Conservation (phyloP, 2,113 vertebrate species). For the Nettapus auritus region DNA sequence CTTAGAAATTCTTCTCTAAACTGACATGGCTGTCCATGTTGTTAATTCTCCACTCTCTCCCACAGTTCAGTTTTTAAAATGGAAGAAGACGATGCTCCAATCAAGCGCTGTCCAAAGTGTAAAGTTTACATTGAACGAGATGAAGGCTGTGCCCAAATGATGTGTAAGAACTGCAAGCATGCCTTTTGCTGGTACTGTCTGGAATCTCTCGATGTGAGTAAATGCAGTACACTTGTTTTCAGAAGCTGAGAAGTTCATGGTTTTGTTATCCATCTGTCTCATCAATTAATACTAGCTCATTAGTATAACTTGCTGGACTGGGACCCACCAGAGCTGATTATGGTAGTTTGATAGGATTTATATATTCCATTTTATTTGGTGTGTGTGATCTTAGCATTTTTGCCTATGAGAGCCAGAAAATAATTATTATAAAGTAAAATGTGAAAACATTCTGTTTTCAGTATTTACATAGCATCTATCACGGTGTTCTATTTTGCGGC, state of each 20-base stretch:
- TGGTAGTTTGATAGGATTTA: neutral
- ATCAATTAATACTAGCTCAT: neutral
- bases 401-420: neutral
- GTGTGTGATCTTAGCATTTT: neutral
- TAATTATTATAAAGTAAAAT: neutral
- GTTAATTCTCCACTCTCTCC: neutral
- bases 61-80: conserved; percentile 88
- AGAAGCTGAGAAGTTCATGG: neutral
- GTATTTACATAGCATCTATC: neutral
- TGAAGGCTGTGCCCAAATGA: conserved; percentile 98
- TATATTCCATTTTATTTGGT: neutral
- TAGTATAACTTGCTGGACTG: neutral
- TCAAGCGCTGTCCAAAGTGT: conserved; percentile 99
- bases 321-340: neutral
- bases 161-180: conserved; percentile 99
- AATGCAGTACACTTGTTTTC: neutral
- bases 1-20: neutral
- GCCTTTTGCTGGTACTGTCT: conserved; percentile 99
- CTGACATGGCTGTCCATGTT: neutral
- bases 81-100: conserved; percentile 91
- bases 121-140: conserved; percentile 98
- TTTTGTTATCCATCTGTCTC: neutral
- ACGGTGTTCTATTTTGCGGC: neutral
- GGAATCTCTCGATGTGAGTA: conserved; percentile 97
- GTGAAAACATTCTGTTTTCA: neutral